phyloP scores from a whole-genome alignment of 2,797 vertebrate genomes.

The Halcyon smyrnensis region DNA sequence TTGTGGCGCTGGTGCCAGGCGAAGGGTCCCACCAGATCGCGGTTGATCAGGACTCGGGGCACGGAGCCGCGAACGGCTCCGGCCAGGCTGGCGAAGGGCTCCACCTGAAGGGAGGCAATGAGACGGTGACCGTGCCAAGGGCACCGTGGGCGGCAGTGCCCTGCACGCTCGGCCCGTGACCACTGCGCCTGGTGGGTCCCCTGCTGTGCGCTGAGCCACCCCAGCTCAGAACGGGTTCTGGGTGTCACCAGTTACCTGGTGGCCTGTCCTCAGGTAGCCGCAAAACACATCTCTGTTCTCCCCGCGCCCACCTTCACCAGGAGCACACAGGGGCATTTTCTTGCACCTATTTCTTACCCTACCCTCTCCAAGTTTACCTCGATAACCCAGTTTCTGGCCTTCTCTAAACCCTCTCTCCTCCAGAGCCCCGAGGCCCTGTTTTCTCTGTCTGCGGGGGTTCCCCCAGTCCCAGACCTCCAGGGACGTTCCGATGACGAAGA shows the following conservation, averaged over 20 bases:
- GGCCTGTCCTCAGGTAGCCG: background rate
- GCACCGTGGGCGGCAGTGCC: accelerated
- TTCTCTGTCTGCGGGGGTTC: background rate
- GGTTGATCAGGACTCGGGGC: constrained; percentile 92
- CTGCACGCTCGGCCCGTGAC: accelerated
- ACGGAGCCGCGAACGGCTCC: constrained; percentile 82
- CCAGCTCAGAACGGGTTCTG: accelerated
- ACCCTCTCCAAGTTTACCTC: background rate
- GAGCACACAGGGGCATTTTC: background rate
- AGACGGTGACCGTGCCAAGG: background rate
- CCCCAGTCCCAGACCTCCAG: constrained; percentile 86
- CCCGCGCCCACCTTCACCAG: background rate
- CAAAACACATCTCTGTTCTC: background rate
- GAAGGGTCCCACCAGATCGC: constrained; percentile 89
- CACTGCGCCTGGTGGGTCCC: accelerated
- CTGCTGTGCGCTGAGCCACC: background rate
- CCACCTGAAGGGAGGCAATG: constrained; percentile 82
- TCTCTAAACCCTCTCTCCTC: background rate
- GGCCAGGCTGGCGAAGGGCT: constrained; percentile 93
- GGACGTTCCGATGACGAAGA: constrained; percentile 93
- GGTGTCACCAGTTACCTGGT: background rate
- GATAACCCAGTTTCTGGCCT: background rate
- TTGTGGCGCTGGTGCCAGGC: constrained; percentile 65
- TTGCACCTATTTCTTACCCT: background rate
- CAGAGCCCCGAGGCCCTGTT: background rate